phyloP scores from a whole-genome alignment of 2,888 invertebrate genomes.

The Coremacera marginata region DNA sequence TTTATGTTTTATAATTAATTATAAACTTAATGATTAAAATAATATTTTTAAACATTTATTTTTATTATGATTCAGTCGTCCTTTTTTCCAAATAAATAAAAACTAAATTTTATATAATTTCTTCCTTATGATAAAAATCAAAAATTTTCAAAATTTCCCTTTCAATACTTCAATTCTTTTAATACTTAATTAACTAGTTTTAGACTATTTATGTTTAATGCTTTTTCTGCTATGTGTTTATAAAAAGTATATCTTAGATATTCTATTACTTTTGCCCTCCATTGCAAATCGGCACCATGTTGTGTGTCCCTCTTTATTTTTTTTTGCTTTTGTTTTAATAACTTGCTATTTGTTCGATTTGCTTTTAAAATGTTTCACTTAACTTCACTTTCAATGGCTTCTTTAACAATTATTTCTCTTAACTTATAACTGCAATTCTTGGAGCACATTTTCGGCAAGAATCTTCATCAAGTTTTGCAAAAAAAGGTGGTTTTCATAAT shows the following conservation, averaged over 20 bases:
- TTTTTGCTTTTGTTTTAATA: constrained; percentile 24
- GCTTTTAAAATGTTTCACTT: constrained; percentile 37
- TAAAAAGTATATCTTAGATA: constrained; percentile 13
- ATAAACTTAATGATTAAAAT: constrained; percentile 13
- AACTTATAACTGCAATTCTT: constrained; percentile 14
- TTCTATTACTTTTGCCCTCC: constrained; percentile 15
- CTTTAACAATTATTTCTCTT: constrained; percentile 1
- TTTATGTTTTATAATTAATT: constrained; percentile 5
- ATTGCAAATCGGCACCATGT: constrained; percentile 32
- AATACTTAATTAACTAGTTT: constrained; percentile 35
- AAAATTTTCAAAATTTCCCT: neutral
- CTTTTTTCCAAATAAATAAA: constrained; percentile 55
- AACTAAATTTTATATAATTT: neutral
- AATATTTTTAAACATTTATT: constrained; percentile 37
- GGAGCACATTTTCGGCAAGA: constrained; percentile 20
- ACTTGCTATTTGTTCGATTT: constrained; percentile 32
- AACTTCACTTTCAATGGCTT: constrained; percentile 36
- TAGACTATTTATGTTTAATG: constrained; percentile 32
- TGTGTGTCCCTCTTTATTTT: constrained; percentile 6
- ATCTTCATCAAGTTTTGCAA: neutral
- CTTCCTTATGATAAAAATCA: neutral
- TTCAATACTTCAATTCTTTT: neutral
- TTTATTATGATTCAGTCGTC: constrained; percentile 55
- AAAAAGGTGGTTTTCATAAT: neutral
- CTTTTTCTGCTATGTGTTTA: constrained; percentile 22